Base-by-base conservation (phyloP, 2,888 invertebrate genomes). In the Strigamia transsilvanica region DNA sequence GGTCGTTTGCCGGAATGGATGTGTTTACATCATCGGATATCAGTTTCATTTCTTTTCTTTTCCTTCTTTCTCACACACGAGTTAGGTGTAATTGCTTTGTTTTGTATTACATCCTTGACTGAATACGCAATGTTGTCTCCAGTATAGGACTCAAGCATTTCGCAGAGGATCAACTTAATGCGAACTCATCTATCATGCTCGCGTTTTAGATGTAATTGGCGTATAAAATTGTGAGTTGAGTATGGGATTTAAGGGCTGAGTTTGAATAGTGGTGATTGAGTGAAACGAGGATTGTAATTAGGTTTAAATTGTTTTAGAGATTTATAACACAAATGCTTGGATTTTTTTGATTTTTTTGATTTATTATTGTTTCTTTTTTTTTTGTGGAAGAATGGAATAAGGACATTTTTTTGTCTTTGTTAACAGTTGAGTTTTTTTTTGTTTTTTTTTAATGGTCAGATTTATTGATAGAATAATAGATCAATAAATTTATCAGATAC, bases 41-140 rank as follows among this genome's bases (percentile, higher is more conserved):
- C 61, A 66, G 61, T 66, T 66, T 66, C 61, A 23, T 23, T 66
- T 21, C 23, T 66, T 23, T 66, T 66, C 7, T 23, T 23, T 23
- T 23, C 51, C 23, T 23, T 66, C 61, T 27, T 3, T 66, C 18
- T 66, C 18, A 46, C 46, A n/a, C 21, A 18, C 61, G 61, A n/a
- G 23, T 21, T 23, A 66, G 61, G 61, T 66, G 61, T 66, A 66
- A 66, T 66, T 66, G 61, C 61, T 66, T 66, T 66, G 61, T 66
- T 66, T 66, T 66, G 61, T 66, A 66, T 66, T 66, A 66, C 61
- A 66, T 66, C 61, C 61, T 66, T 66, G 61, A 66, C 61, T 66
- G 61, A 66, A 66, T 66, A 66, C 61, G 61, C 61, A 66, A 66
- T 66, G 61, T 66, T 7, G 61, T 66, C 61, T 66, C 23, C 46